Evolutionary conservation across 1,140 invertebrate species (phyloP).

Genomic region (Nylanderia fulva): DNA sequence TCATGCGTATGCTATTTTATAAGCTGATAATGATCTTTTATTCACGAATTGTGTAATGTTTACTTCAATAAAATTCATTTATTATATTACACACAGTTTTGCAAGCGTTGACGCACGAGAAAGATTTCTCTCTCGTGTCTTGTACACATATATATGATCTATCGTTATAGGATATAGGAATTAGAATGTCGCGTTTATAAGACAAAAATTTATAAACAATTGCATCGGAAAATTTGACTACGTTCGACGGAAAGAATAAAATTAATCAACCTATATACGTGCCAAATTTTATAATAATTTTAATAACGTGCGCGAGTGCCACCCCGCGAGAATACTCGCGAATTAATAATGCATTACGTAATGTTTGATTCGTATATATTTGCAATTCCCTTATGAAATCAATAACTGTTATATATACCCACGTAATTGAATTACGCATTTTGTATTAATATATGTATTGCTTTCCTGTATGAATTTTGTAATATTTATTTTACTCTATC

Average conservation of each 20-base stretch:
- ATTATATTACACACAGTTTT: background rate
- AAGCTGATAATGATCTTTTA: background rate
- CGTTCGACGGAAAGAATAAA: background rate
- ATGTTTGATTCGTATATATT: constrained; percentile 27
- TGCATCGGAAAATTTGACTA: background rate
- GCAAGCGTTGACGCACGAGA: background rate
- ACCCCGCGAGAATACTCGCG: background rate
- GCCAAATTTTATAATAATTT: constrained; percentile 5
- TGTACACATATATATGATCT: background rate
- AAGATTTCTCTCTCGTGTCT: background rate
- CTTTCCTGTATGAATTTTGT: constrained; percentile 19
- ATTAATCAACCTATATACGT: background rate
- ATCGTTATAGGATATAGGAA: background rate
- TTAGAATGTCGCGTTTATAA: background rate
- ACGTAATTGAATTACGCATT: constrained; percentile 46
- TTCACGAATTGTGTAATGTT: background rate
- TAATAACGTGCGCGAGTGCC: background rate
- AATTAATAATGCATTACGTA: constrained; percentile 8
- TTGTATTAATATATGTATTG: constrained; percentile 34
- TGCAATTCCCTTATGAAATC: constrained; percentile 22
- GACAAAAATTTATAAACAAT: background rate
- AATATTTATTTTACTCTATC: constrained; percentile 42
- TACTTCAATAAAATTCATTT: background rate
- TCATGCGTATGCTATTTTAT: background rate
- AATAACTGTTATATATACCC: constrained; percentile 29